Evolutionary conservation across 2,888 invertebrate species (phyloP).

Genomic region (Lagria hirta): DNA sequence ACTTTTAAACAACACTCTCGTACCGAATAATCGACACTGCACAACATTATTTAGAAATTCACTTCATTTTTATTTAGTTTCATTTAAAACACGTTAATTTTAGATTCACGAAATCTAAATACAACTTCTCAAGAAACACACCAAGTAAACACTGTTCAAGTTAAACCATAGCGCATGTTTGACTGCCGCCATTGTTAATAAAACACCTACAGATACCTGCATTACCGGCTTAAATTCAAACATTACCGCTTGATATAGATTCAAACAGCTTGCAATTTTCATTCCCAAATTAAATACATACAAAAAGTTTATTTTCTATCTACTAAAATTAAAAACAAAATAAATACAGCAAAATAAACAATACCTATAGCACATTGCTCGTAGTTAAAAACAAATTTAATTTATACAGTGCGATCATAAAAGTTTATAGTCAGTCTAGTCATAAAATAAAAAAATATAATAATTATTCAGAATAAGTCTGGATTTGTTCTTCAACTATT

Average conservation of each 20-base stretch:
- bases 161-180: conserved; percentile 54
- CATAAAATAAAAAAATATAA: too few relatives aligned
- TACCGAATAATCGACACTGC: conserved; percentile 36
- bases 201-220: conserved; percentile 44
- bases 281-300: too few relatives aligned
- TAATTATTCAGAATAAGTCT: too few relatives aligned
- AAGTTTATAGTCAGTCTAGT: too few relatives aligned
- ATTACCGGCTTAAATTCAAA: conserved; percentile 38
- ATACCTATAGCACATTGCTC: too few relatives aligned
- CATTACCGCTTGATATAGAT: conserved; percentile 22
- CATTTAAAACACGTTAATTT: conserved; percentile 30
- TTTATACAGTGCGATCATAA: too few relatives aligned
- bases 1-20: conserved; percentile 37
- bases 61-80: conserved; percentile 33
- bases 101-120: conserved; percentile 33
- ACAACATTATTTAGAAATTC: conserved; percentile 40
- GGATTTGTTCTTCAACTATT: too few relatives aligned
- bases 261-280: too few relatives aligned
- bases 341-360: too few relatives aligned
- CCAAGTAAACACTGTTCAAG: conserved; percentile 58
- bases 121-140: conserved; percentile 54
- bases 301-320: too few relatives aligned
- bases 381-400: too few relatives aligned
- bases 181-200: conserved; percentile 50
- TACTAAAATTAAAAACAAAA: too few relatives aligned